These are phyloP conservation scores for Netelia fuscicornis DNA, from an alignment of 2,888 invertebrate genomes.

Conservation along the genomic window DNA sequence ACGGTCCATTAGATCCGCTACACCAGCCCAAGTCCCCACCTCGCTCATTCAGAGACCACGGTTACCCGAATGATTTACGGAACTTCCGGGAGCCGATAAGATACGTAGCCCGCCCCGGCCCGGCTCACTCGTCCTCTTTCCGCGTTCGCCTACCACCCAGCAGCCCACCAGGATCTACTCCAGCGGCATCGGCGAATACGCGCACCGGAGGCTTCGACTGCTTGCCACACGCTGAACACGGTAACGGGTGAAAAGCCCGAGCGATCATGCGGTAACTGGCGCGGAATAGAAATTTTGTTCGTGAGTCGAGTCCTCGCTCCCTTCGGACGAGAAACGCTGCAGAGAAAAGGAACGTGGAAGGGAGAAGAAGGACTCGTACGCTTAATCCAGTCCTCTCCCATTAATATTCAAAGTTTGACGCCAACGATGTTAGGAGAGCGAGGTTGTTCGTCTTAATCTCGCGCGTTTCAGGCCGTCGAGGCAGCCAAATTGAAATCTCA, in stretches of 20 bases:
- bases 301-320: slow-evolving; percentile 41
- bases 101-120: slow-evolving; percentile 69
- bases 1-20: slow-evolving; percentile 73
- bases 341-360: background rate
- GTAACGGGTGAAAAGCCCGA: slow-evolving; percentile 19
- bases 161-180: slow-evolving; percentile 12
- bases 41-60: slow-evolving; percentile 46
- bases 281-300: slow-evolving; percentile 59
- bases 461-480: slow-evolving; percentile 46
- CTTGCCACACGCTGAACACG: background rate
- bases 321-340: background rate
- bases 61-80: slow-evolving; percentile 76
- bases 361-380: slow-evolving; percentile 25
- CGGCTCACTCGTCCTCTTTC: background rate
- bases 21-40: slow-evolving; percentile 21
- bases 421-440: slow-evolving; percentile 38
- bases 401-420: slow-evolving; percentile 68
- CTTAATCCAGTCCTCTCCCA: slow-evolving; percentile 65
- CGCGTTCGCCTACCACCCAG: slow-evolving; percentile 16
- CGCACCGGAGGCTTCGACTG: slow-evolving; percentile 30
- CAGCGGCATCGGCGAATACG: background rate
- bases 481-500: slow-evolving; percentile 61
- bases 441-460: slow-evolving; percentile 62
- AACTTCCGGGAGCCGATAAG: slow-evolving; percentile 79
- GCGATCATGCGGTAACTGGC: slow-evolving; percentile 42